A percentile compares a stretch with the other conserved stretches of the same genome.
Evolutionary conservation across 2,113 vertebrate genomes (phyloP).

Genomic region (Gymnarchus niloticus): DNA sequence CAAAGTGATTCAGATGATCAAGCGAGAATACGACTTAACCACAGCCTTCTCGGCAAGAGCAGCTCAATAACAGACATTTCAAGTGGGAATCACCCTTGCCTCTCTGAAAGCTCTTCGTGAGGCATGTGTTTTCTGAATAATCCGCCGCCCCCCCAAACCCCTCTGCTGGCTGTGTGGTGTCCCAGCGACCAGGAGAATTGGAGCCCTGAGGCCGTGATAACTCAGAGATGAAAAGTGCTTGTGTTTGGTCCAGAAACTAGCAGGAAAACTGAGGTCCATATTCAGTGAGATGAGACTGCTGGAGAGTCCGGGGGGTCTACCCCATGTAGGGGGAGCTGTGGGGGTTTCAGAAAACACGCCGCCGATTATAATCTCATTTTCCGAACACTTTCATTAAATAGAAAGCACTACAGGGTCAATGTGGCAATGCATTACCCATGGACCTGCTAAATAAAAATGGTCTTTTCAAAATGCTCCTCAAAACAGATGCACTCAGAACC

Average conservation of each 20-base stretch:
- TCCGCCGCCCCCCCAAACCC: background rate
- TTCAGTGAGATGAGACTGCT: background rate
- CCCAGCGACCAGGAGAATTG: background rate
- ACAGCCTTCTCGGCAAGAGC: background rate
- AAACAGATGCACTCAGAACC: too few species aligned
- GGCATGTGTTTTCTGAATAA: background rate
- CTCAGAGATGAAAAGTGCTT: background rate
- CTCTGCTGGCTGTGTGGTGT: background rate
- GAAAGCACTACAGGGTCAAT: background rate
- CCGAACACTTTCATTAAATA: background rate
- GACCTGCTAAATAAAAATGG: too few species aligned
- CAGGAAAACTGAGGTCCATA: background rate
- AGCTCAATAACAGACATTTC: background rate
- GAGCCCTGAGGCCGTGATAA: background rate
- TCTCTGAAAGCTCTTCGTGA: background rate
- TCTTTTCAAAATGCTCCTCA: too few species aligned
- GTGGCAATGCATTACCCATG: background rate
- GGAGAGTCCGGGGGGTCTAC: background rate
- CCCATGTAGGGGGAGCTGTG: background rate
- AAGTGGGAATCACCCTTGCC: background rate
- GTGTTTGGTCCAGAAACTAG: background rate
- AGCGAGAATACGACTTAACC: background rate
- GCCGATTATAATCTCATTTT: background rate
- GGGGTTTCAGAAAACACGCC: background rate
- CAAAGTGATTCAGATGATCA: background rate